Evolutionary conservation across 1,140 invertebrate species (phyloP).

Genomic region (Cotesia glomerata): DNA sequence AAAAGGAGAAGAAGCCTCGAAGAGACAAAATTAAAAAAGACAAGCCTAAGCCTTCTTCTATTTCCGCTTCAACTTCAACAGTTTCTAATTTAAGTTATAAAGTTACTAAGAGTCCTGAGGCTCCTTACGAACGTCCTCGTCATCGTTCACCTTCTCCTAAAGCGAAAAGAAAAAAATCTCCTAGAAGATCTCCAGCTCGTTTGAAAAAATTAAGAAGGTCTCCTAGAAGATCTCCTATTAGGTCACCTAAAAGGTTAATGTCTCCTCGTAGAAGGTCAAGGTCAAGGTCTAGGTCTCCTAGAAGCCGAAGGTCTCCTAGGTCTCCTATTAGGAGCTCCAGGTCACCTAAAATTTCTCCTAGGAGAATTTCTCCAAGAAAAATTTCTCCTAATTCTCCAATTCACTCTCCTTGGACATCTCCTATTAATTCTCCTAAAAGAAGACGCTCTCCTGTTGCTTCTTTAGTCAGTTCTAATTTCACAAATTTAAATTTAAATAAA

Average conservation of each 20-base stretch:
- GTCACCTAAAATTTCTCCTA: slow-evolving; percentile 36
- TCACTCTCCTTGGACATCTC: slow-evolving; percentile 53
- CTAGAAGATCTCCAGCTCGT: slow-evolving; percentile 45
- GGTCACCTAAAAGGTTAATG: not conserved
- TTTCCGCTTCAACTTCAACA: too few relatives aligned
- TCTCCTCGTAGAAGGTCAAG: not conserved
- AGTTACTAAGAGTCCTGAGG: slow-evolving; percentile 37
- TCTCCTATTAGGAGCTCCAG: slow-evolving; percentile 34
- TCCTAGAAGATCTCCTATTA: slow-evolving; percentile 33
- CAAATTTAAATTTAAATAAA: slow-evolving; percentile 33
- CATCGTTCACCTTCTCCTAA: slow-evolving; percentile 49
- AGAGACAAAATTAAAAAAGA: slow-evolving; percentile 23
- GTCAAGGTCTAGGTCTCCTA: slow-evolving; percentile 35
- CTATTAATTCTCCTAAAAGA: slow-evolving; percentile 44
- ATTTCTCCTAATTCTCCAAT: not conserved
- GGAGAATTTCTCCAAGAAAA: slow-evolving; percentile 24
- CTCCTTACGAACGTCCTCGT: slow-evolving; percentile 30
- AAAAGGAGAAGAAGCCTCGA: slow-evolving; percentile 40
- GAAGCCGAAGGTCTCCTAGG: slow-evolving; percentile 25
- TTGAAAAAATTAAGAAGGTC: slow-evolving; percentile 43
- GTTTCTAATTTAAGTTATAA: not conserved
- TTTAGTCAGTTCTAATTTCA: slow-evolving; percentile 38
- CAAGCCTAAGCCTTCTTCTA: slow-evolving; percentile 3
- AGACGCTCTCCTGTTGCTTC: slow-evolving; percentile 6
- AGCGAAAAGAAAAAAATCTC: slow-evolving; percentile 47